Base-by-base conservation (phyloP, 2,888 invertebrate species). In the Helicoverpa assulta region DNA sequence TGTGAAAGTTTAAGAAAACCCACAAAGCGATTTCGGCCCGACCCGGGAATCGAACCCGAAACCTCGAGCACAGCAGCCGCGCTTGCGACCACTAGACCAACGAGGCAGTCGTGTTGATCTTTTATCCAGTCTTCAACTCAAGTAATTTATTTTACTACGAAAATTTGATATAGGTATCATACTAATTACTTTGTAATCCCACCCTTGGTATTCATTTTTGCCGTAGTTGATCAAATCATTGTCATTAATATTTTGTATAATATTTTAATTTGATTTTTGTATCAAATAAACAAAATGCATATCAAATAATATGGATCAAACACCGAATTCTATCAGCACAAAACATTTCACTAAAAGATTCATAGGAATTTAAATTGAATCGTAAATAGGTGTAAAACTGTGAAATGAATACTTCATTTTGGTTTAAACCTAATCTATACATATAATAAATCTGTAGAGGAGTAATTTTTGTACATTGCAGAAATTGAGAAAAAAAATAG, bases 381-480 rank as follows among this genome's bases (percentile, higher is more conserved):
- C 58, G 5, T 16, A 7, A 72, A 77, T 50, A 76, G n/a, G 40
- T 37, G 12, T 29, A n/a, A 33, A 67, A 62, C 18, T 56, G 43
- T 21, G 55, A 53, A 37, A 43, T 58, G 61, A 51, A 76, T 72
- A 52, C 18, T 56, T 62, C 21, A 16, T 52, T 65, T 55, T 29
- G 18, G 59, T 63, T 58, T 54, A 60, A 67, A 71, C 12, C 63
- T 61, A 58, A 59, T n/a, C n/a, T n/a, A n/a, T n/a, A n/a, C n/a
- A n/a, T n/a, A n/a, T n/a, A n/a, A n/a, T n/a, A n/a, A n/a, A n/a
- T n/a, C n/a, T n/a, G n/a, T n/a, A n/a, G n/a, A n/a, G n/a, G n/a
- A n/a, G n/a, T n/a, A n/a, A n/a, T n/a, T n/a, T n/a, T n/a, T n/a
- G n/a, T n/a, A n/a, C n/a, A n/a, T n/a, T n/a, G n/a, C n/a, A n/a